Percentiles rank a stretch among this genome's conserved stretches.
Evolutionary conservation across 1,140 invertebrate species (phyloP).

Genomic region (Solen grandis): DNA sequence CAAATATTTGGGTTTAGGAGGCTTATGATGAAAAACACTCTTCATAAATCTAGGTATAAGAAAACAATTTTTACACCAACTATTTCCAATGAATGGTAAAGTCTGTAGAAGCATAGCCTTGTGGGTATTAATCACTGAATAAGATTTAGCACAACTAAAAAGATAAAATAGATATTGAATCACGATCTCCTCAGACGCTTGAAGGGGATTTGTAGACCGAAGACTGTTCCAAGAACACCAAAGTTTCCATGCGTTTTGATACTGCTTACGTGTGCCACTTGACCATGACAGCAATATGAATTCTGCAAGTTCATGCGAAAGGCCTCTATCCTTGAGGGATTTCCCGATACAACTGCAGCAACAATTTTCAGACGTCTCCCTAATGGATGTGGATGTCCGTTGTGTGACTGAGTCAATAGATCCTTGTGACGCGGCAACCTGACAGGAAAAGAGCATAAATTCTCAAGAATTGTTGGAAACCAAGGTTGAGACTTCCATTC

Average conservation of each 20-base stretch:
- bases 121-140: constrained; percentile 33
- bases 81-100: constrained; percentile 1
- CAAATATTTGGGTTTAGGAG: constrained; percentile 12
- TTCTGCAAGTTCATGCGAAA: neutral
- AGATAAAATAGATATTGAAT: constrained; percentile 29
- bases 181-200: neutral
- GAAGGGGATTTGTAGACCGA: neutral
- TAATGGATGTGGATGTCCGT: neutral
- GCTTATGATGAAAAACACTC: constrained; percentile 22
- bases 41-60: no score
- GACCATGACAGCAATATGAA: neutral
- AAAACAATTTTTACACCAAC: neutral
- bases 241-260: constrained; percentile 3
- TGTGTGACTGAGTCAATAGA: neutral
- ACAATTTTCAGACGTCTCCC: neutral
- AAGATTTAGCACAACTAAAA: constrained; percentile 17
- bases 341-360: constrained; percentile 11
- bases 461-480: neutral
- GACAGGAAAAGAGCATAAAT: neutral
- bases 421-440: neutral
- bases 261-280: constrained; percentile 12
- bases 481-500: neutral
- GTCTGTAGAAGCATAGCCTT: constrained; percentile 21
- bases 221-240: neutral
- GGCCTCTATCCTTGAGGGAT: neutral